Conservation (phyloP, 2,797 vertebrate species). For the Fratercula arctica region DNA sequence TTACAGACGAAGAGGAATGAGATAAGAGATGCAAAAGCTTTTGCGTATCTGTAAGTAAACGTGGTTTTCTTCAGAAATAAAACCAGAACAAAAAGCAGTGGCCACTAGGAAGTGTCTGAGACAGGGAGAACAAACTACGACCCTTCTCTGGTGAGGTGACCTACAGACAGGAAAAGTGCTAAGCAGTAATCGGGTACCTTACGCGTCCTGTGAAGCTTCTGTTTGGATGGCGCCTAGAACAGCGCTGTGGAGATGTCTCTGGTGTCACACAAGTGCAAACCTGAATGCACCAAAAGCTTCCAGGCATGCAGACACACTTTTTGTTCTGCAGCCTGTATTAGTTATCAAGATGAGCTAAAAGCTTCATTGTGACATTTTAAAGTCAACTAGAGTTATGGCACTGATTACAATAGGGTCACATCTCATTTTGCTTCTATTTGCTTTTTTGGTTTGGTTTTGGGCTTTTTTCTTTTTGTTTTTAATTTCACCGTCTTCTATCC, state of each 20-base stretch:
- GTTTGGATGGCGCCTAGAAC: background rate
- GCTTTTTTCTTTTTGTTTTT: background rate
- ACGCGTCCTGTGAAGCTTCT: background rate
- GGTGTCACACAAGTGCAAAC: background rate
- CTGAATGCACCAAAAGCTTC: background rate
- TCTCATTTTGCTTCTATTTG: background rate
- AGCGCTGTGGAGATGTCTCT: background rate
- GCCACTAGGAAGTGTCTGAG: background rate
- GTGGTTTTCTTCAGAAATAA: background rate
- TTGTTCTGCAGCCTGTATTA: background rate
- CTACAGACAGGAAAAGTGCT: background rate
- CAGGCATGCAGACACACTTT: background rate
- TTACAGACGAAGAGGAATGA: background rate
- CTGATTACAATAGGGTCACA: background rate
- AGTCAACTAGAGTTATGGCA: background rate
- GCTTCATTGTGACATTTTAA: background rate
- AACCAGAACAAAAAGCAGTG: background rate
- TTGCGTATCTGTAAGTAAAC: background rate
- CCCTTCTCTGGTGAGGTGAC: background rate
- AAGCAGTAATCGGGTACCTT: background rate
- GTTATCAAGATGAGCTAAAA: background rate
- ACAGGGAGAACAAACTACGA: background rate
- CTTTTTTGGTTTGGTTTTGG: background rate
- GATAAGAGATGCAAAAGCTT: background rate
- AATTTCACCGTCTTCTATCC: background rate